Percentiles rank a stretch among this genome's conserved stretches.
These are phyloP conservation scores for Zaprionus taronus DNA, from an alignment of 1,140 invertebrate genomes.

Conservation along the genomic window DNA sequence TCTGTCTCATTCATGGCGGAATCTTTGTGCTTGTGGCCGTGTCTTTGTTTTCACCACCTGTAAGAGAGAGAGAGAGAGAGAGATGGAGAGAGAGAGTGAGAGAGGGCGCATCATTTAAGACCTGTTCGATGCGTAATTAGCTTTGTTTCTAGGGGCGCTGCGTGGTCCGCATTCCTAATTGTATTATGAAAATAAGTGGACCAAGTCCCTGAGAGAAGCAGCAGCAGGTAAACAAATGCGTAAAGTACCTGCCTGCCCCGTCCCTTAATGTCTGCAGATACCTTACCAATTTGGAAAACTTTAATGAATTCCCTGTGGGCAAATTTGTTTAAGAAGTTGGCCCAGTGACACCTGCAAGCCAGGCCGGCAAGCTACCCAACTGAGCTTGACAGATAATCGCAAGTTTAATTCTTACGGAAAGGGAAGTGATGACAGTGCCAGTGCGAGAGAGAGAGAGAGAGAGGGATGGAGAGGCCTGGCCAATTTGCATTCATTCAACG, in stretches of 20 bases:
- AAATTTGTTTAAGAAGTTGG: constrained; percentile 39
- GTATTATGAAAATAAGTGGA: constrained; percentile 59
- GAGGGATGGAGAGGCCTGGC: background rate
- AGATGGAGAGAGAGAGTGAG: background rate
- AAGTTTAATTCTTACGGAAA: constrained; percentile 48
- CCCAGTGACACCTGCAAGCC: constrained; percentile 35
- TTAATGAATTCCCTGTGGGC: constrained; percentile 32
- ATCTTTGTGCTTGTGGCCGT: constrained; percentile 71
- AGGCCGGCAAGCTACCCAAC: constrained; percentile 14
- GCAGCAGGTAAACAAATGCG: constrained; percentile 2
- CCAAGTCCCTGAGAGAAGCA: background rate
- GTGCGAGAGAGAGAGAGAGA: background rate
- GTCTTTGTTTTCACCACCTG: constrained; percentile 79
- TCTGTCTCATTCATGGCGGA: constrained; percentile 89
- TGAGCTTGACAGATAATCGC: constrained; percentile 46
- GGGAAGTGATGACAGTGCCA: constrained; percentile 30
- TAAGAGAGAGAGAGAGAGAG: constrained; percentile 27
- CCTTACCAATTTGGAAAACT: constrained; percentile 17
- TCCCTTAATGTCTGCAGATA: background rate
- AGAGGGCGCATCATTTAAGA: constrained; percentile 2
- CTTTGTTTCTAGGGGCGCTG: constrained; percentile 16
- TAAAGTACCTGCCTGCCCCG: background rate
- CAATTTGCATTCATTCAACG: constrained; percentile 52
- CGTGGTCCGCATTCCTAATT: constrained; percentile 59
- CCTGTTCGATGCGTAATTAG: constrained; percentile 26